Percentiles rank a stretch among this genome's conserved stretches.
Conservation (phyloP, 1,140 invertebrate species). For the Cataglyphis hispanica region DNA sequence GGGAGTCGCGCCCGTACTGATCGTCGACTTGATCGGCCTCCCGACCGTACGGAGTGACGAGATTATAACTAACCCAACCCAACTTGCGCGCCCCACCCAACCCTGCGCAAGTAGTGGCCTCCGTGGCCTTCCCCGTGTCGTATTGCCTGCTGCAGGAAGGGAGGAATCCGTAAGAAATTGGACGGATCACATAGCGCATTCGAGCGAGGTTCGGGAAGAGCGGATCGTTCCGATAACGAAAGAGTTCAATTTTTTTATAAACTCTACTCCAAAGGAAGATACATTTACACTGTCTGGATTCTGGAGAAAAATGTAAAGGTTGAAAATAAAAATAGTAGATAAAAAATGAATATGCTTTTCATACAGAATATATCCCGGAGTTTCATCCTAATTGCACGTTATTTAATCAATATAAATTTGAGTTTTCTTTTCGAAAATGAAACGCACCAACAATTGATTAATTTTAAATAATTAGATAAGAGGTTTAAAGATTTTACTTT, state of each 20-base stretch:
- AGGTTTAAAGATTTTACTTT: background rate
- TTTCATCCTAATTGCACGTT: background rate
- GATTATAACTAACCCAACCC: slow-evolving; percentile 60
- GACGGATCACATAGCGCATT: background rate
- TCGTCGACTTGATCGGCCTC: slow-evolving; percentile 55
- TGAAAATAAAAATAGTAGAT: background rate
- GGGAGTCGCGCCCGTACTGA: slow-evolving; percentile 83
- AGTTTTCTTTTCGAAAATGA: background rate
- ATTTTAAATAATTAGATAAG: background rate
- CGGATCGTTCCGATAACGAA: background rate
- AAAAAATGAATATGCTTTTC: background rate
- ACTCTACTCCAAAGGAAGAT: background rate
- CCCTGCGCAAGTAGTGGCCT: slow-evolving; percentile 24
- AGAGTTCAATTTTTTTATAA: background rate
- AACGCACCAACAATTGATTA: background rate
- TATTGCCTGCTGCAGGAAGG: background rate
- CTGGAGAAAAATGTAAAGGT: background rate
- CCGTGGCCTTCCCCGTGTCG: background rate
- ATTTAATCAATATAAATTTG: background rate
- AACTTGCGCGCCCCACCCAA: slow-evolving; percentile 37
- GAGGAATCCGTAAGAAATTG: background rate
- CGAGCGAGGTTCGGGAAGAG: background rate
- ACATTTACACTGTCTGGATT: background rate
- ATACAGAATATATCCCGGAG: background rate
- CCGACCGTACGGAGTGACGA: slow-evolving; percentile 34